Evolutionary conservation across 2,888 invertebrate species (phyloP), one percentile per base, ranked within the genome.

Genomic region (Hirtodrosophila duncani): DNA sequence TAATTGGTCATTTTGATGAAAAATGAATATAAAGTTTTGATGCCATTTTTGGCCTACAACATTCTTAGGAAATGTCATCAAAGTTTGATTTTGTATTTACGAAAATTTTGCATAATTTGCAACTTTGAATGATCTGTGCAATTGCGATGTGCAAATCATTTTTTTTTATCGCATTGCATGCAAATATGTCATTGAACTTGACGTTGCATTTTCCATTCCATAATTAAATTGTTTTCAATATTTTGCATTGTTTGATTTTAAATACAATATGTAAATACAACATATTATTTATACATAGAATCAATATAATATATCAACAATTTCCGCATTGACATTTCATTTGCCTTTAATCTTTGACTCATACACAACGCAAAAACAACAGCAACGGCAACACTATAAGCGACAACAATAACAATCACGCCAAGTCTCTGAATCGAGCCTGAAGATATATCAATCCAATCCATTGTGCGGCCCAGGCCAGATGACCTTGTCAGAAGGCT

Each of bases 241-340:
- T 3, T 16, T 27, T 29, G 16, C 30, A 53, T 41, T 37, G 6
- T 38, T 9, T 41, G 13, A 3, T 13, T 2, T 3, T 26, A 23
- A 38, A 33, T 24, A 27, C 27, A 33, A 11, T 24, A 34, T 30
- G 7, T 34, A 27, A 14, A 26, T 13, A 9, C 30, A 11, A 20
- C 20, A 20, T 6, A 6, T 20, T 20, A 3, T 20, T 20, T 20
- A 20, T 20, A 6, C 20, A 20, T n/a, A 20, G 20, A 20, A 20
- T 23, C 10, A 21, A 31, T 42, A 30, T 42, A 20, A 30, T 23
- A 30, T 31, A 41, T 51, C 33, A 66, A 60, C 49, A 46, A 51
- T 69, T 67, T 67, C 67, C 67, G 67, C 67, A 45, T 66, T 57
- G 56, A 48, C 60, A 51, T 63, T 60, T 63, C 38, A 50, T 50